These are phyloP conservation scores for Osmerus eperlanus DNA, from an alignment of 2,113 vertebrate genomes.

Conservation along the genomic window DNA sequence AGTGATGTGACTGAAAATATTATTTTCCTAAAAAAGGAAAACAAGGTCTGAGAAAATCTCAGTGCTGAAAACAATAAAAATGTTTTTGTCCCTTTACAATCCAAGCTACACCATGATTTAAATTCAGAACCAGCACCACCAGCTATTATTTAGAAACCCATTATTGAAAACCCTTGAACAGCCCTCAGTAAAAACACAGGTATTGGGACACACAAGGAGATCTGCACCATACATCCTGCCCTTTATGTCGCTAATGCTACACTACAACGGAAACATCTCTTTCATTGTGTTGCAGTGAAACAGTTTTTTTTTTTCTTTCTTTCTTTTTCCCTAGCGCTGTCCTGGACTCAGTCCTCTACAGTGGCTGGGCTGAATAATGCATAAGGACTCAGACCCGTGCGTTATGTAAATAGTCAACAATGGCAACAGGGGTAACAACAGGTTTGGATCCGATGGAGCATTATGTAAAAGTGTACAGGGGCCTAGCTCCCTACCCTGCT, in stretches of 20 bases:
- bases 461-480: conserved; percentile 68
- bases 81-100: conserved; percentile 12
- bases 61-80: background rate
- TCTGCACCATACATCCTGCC: conserved; percentile 52
- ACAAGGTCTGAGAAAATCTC: no score
- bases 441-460: conserved; percentile 61
- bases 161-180: conserved; percentile 67
- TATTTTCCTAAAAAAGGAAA: no score
- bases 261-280: conserved; percentile 55
- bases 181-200: conserved; percentile 61
- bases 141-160: conserved; percentile 61
- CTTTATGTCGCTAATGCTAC: conserved; percentile 60
- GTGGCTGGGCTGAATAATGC: conserved; percentile 71
- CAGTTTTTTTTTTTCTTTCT: conserved; percentile 20
- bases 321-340: conserved; percentile 58
- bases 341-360: conserved; percentile 63
- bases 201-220: conserved; percentile 51
- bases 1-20: no score
- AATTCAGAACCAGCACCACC: conserved; percentile 44
- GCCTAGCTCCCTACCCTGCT: conserved; percentile 54
- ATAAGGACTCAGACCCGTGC: conserved; percentile 66
- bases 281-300: conserved; percentile 70
- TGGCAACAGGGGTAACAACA: conserved; percentile 66
- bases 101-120: conserved; percentile 44
- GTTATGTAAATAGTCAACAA: conserved; percentile 75